Evolutionary conservation across 2,888 invertebrate species (phyloP), one percentile per base, ranked within the genome.

Genomic region (Drosophila algonquin): DNA sequence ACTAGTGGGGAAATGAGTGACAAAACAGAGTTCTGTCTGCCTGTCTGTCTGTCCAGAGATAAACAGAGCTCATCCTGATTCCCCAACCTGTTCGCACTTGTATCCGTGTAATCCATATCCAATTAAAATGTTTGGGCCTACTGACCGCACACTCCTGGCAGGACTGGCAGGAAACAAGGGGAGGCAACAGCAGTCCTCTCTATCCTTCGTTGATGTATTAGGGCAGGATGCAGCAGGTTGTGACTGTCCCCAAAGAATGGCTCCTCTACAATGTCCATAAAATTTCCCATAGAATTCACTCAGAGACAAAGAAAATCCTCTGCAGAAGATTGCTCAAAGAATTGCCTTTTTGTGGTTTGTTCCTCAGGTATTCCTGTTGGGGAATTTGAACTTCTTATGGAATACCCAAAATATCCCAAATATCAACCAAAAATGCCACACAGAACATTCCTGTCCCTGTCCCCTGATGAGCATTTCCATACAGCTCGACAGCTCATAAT

Each of bases 81-180:
- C 8, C 27, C 8, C 27, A 27, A 51, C 44, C 56, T 40, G 52
- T 24, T 18, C 18, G 27, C 12, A 21, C 21, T 16, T 18, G 14
- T 16, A 27, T 40, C 35, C 51, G n/a, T 64, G 60, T 73, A 59
- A 73, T 65, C 58, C 58, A 62, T 56, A 62, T 74, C 74, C 74
- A 74, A 74, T 74, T 74, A 67, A 74, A 67, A 56, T 73, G 74
- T 12, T 63, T 56, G 47, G 56, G 44, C 57, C 52, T 40, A 16
- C 40, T 27, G 7, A 8, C 1, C 10, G 32, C 10, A 32, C 10
- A 32, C 3, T 0, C 10, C 10, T 0, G 32, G 32, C 32, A 10
- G 32, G 32, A 47, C n/a, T 18, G 8, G 7, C 27, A 21, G 30
- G 27, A 12, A 12, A 12, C 35, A 12, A 35, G 12, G 35, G 27